Percentiles rank a stretch among this genome's conserved stretches.
phyloP scores from a whole-genome alignment of 2,113 vertebrate species.

The Neotragus moschatus region DNA sequence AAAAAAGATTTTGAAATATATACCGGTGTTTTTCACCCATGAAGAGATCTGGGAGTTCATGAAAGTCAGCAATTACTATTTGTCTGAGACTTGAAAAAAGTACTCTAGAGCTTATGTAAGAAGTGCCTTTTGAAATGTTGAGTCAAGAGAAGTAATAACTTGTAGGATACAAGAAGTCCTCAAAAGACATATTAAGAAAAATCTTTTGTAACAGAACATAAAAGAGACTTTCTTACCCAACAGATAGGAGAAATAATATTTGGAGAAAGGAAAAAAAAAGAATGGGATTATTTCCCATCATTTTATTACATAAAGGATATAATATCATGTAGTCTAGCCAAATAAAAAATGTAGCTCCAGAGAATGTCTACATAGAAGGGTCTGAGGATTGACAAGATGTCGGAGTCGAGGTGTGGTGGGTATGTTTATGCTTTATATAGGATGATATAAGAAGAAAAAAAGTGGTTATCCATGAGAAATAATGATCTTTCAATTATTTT shows the following conservation, averaged over 20 bases:
- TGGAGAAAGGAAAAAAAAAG: background rate
- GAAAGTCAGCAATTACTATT: background rate
- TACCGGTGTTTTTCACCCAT: background rate
- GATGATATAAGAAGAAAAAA: background rate
- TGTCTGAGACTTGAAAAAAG: background rate
- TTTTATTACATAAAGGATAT: background rate
- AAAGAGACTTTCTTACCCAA: background rate
- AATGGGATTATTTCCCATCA: background rate
- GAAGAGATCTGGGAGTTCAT: background rate
- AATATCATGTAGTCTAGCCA: background rate
- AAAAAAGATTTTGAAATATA: background rate
- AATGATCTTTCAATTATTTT: background rate
- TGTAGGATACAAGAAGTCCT: background rate
- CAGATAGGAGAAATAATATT: conserved; percentile 1
- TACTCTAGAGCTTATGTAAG: background rate
- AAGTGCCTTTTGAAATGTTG: background rate
- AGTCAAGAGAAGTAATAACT: conserved; percentile 11
- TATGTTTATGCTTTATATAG: background rate
- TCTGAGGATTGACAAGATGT: background rate
- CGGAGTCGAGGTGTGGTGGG: rapidly evolving
- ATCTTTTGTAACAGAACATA: background rate
- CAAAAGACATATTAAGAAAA: conserved; percentile 12
- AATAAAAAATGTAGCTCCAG: background rate
- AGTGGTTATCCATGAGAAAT: background rate
- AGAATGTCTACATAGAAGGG: background rate